phyloP scores from a whole-genome alignment of 2,888 invertebrate genomes.

The Idaea biselata region DNA sequence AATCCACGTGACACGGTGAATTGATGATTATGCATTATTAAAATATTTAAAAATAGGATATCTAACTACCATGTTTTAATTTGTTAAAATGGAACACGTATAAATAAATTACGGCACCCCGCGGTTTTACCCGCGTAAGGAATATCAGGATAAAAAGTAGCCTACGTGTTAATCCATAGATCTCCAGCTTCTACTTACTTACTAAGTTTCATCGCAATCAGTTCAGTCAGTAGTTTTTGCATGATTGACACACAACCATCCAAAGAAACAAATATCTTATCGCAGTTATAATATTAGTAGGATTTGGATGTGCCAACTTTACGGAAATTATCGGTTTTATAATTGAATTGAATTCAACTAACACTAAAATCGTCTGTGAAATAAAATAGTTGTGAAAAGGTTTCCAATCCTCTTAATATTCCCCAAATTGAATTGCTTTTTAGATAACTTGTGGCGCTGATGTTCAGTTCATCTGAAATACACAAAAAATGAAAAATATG shows the following conservation, averaged over 20 bases:
- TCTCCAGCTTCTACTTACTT: neutral
- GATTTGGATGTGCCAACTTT: neutral
- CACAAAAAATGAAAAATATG: no score
- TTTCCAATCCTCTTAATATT: slow-evolving; percentile 89
- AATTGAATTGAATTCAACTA: slow-evolving; percentile 13
- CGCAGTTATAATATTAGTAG: no score
- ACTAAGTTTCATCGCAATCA: neutral
- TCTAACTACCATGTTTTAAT: neutral
- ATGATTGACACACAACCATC: no score
- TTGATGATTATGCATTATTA: no score
- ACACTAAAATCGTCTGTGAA: slow-evolving; percentile 43
- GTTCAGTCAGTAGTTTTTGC: no score
- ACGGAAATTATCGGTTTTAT: neutral
- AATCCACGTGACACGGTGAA: no score
- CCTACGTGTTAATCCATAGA: neutral
- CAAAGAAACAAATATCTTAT: no score
- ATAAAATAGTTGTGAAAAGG: slow-evolving; percentile 88
- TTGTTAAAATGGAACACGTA: no score
- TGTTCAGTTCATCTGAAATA: slow-evolving; percentile 43
- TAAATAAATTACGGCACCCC: no score
- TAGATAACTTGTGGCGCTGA: slow-evolving; percentile 31
- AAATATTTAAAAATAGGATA: neutral
- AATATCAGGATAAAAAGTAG: neutral
- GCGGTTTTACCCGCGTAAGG: no score
- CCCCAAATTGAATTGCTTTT: slow-evolving; percentile 86